phyloP scores from a whole-genome alignment of 2,888 invertebrate genomes.

The Rhamnusium bicolor region DNA sequence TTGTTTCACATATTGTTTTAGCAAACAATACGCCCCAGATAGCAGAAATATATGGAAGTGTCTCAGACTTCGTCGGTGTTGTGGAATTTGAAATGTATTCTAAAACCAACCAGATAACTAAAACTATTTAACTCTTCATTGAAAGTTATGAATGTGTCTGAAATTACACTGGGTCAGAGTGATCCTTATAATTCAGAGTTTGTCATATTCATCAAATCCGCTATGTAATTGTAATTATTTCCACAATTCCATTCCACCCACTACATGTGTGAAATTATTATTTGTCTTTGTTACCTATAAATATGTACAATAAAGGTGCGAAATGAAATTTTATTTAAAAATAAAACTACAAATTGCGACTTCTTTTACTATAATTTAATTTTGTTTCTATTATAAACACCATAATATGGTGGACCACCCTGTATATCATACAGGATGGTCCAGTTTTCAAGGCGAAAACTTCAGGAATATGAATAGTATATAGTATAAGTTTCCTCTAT shows the following conservation, averaged over 20 bases:
- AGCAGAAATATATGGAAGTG: slow-evolving; percentile 1
- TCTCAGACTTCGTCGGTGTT: neutral
- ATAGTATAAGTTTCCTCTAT: too few relatives aligned
- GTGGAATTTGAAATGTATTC: slow-evolving; percentile 2
- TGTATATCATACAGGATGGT: too few relatives aligned
- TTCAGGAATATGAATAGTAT: too few relatives aligned
- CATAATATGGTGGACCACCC: too few relatives aligned
- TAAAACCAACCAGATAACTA: neutral
- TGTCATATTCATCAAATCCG: neutral
- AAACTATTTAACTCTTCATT: slow-evolving; percentile 2
- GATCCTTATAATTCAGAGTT: neutral
- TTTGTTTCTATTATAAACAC: too few relatives aligned
- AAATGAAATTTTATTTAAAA: too few relatives aligned
- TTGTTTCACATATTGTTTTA: slow-evolving; percentile 6
- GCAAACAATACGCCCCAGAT: neutral
- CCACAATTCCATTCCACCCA: neutral
- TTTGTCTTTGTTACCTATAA: neutral
- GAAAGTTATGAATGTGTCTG: neutral
- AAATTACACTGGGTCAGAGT: neutral
- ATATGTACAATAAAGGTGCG: too few relatives aligned
- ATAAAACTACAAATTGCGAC: too few relatives aligned
- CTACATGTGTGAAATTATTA: neutral
- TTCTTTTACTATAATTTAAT: too few relatives aligned
- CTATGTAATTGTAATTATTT: neutral
- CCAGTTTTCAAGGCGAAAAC: too few relatives aligned